Evolutionary conservation across 2,888 invertebrate genomes (phyloP).

Genomic region (Liposcelis brunnea): DNA sequence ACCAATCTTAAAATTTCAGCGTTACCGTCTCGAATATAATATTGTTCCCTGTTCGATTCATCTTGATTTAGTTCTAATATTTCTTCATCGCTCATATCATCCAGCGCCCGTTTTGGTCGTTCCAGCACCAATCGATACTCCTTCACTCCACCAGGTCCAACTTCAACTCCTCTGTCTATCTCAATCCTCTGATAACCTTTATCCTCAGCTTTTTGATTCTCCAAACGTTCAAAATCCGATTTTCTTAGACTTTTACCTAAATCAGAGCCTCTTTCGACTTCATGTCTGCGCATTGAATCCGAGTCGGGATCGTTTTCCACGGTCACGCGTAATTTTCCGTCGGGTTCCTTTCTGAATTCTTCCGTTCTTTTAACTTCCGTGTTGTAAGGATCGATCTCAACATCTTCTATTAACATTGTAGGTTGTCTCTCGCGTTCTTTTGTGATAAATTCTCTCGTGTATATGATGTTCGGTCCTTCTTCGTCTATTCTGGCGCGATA

Average conservation of each 20-base stretch:
- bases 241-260: conserved; percentile 19
- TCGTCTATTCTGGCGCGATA: conserved; percentile 8
- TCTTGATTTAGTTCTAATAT: conserved; percentile 21
- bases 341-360: conserved; percentile 19
- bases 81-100: conserved; percentile 9
- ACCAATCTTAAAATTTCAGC: conserved; percentile 66
- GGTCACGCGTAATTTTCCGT: conserved; percentile 21
- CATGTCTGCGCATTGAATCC: conserved; percentile 57
- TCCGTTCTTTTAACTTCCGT: neutral
- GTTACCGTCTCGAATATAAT: conserved; percentile 69
- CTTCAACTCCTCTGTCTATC: conserved; percentile 22
- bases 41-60: conserved; percentile 27
- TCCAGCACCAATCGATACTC: conserved; percentile 7
- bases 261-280: conserved; percentile 28
- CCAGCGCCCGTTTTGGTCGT: neutral
- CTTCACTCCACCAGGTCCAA: conserved; percentile 12
- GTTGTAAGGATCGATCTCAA: conserved; percentile 8
- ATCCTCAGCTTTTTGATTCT: conserved; percentile 5
- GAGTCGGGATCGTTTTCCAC: conserved; percentile 39
- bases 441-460: conserved; percentile 25
- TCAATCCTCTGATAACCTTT: conserved; percentile 24
- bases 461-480: conserved; percentile 13
- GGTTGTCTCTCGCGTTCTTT: conserved; percentile 31
- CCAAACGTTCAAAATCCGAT: conserved; percentile 6
- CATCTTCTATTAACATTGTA: conserved; percentile 28